Conservation (phyloP, 2,113 vertebrate species). For the Rhinoptilus africanus region DNA sequence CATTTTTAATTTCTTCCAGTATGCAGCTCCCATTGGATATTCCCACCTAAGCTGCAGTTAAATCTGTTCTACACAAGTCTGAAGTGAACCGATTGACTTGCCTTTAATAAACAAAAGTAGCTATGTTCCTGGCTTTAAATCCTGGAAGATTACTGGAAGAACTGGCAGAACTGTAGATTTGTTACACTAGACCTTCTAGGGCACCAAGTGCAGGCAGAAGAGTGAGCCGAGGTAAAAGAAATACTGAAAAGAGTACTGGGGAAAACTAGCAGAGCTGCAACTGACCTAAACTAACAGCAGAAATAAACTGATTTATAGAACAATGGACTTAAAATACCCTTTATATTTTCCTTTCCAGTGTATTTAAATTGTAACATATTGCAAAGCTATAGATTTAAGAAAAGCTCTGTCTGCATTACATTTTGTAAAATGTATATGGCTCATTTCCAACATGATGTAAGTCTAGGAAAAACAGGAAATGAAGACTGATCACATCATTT, state of each 20-base stretch:
- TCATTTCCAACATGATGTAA: slow-evolving; percentile 10
- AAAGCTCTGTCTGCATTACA: not conserved
- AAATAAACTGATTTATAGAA: not conserved
- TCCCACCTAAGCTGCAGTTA: not conserved
- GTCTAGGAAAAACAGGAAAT: not conserved
- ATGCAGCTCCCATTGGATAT: not conserved
- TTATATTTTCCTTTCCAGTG: not conserved
- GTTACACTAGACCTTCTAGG: not conserved
- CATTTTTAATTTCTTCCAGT: not conserved
- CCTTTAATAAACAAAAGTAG: not conserved
- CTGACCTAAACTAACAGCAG: not conserved
- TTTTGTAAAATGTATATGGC: slow-evolving; percentile 7
- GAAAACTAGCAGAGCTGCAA: not conserved
- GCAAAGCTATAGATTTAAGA: slow-evolving; percentile 7
- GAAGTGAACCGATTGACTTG: not conserved
- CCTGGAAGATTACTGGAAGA: not conserved
- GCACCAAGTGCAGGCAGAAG: not conserved
- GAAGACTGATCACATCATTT: not conserved
- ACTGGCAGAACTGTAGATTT: not conserved
- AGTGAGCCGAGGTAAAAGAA: not conserved
- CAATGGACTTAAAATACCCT: not conserved
- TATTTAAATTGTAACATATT: not conserved
- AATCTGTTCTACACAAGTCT: not conserved
- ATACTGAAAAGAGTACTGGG: not conserved
- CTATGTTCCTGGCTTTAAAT: not conserved